Percentiles rank a stretch among this genome's conserved stretches.
phyloP scores from a whole-genome alignment of 1,140 invertebrate genomes.

The Acromyrmex charruanus region DNA sequence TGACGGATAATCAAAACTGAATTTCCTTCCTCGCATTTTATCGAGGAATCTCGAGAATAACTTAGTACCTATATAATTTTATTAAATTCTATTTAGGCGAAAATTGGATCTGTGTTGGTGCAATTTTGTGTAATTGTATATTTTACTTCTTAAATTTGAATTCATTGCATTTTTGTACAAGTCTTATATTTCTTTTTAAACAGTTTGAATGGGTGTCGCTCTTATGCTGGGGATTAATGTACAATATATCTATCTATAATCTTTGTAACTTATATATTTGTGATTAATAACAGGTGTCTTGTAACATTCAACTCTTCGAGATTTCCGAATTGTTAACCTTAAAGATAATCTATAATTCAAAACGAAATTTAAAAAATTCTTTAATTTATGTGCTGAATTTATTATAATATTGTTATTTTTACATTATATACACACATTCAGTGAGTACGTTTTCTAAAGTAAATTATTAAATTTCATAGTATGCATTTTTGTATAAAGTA shows the following conservation, averaged over 20 bases:
- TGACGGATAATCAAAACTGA: not conserved
- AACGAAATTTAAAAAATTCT: not conserved
- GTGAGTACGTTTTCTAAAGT: not conserved
- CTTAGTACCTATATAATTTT: not conserved
- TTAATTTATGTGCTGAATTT: not conserved
- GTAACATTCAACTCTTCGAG: not conserved
- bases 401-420: not conserved
- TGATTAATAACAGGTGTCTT: constrained; percentile 50
- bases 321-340: constrained; percentile 42
- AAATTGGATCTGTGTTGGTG: constrained; percentile 2
- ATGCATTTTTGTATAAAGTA: not conserved
- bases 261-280: constrained; percentile 48
- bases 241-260: constrained; percentile 15
- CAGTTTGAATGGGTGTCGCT: not conserved
- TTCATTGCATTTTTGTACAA: not conserved
- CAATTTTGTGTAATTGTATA: constrained; percentile 31
- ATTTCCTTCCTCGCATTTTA: not conserved
- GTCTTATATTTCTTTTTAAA: not conserved
- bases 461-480: not conserved
- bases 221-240: not conserved
- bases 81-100: constrained; percentile 8
- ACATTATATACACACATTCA: not conserved
- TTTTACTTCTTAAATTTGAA: not conserved
- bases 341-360: constrained; percentile 6
- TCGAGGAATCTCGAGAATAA: not conserved